Conservation (phyloP, 2,113 vertebrate species). For the Actenoides hombroni region DNA sequence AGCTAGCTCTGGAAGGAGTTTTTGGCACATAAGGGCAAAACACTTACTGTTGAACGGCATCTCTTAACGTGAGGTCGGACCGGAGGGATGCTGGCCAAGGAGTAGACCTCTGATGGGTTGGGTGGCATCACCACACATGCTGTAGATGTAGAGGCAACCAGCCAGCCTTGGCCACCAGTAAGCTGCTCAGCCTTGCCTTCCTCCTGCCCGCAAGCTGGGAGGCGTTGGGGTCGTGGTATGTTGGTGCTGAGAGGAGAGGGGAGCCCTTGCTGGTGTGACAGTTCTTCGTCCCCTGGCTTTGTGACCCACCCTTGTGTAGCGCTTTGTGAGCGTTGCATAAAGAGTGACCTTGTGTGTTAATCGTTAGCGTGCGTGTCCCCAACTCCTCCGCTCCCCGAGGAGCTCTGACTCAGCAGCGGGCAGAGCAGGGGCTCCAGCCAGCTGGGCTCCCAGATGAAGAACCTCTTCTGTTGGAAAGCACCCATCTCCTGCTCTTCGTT, state of each 20-base stretch:
- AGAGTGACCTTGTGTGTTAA: background rate
- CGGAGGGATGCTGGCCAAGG: background rate
- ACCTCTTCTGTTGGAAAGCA: background rate
- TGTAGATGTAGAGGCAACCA: rapidly evolving
- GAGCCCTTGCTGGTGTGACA: background rate
- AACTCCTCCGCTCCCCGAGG: background rate
- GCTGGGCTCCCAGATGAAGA: background rate
- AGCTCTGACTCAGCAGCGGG: background rate
- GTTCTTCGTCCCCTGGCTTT: background rate
- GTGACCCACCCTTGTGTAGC: background rate
- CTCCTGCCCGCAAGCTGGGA: rapidly evolving
- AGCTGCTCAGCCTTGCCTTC: background rate
- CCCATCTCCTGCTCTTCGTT: background rate
- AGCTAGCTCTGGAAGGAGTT: background rate
- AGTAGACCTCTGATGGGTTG: background rate
- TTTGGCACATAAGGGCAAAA: background rate
- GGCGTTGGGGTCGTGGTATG: rapidly evolving
- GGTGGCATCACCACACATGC: rapidly evolving
- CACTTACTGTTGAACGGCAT: background rate
- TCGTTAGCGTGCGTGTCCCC: background rate
- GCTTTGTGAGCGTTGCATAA: background rate
- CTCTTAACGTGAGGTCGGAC: background rate
- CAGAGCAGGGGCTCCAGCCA: background rate
- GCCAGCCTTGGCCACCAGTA: background rate
- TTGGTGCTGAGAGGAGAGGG: rapidly evolving